Percentiles rank a stretch among this genome's conserved stretches.
These are phyloP conservation scores for Galemys pyrenaicus DNA, from an alignment of 2,113 vertebrate species.

Conservation along the genomic window DNA sequence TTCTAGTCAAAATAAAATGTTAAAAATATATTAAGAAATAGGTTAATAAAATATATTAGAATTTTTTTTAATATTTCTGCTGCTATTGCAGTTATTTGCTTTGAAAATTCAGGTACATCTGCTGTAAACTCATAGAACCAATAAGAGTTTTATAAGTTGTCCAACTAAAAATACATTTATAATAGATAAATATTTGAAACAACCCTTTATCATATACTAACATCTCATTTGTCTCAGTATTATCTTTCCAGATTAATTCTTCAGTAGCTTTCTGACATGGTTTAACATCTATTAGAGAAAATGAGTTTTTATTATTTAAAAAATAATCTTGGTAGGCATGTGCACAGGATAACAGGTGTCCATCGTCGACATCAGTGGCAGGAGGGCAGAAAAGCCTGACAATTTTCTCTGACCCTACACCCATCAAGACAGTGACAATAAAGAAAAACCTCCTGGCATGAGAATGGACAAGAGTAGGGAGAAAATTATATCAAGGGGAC, in stretches of 20 bases:
- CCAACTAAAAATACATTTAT: neutral
- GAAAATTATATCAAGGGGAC: neutral
- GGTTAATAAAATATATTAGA: neutral
- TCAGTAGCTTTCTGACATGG: neutral
- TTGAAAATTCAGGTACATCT: neutral
- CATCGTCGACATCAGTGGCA: too few relatives aligned
- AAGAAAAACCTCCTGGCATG: neutral
- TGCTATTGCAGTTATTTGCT: neutral
- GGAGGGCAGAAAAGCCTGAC: too few relatives aligned
- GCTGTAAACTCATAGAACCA: neutral
- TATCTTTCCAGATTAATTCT: neutral
- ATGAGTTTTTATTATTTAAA: conserved; percentile 19
- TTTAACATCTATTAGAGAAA: conserved; percentile 38
- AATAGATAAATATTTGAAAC: conserved; percentile 1
- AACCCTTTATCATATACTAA: neutral
- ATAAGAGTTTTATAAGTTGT: neutral
- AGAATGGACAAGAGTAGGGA: neutral
- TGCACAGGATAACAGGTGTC: too few relatives aligned
- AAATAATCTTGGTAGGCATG: neutral
- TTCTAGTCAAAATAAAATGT: neutral
- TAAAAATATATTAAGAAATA: neutral
- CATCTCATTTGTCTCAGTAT: conserved; percentile 5
- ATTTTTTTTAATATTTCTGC: neutral
- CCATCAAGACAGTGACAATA: neutral
- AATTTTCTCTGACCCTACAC: too few relatives aligned